Conservation (phyloP, 2,113 vertebrate species). For the Cichladusa arquata region DNA sequence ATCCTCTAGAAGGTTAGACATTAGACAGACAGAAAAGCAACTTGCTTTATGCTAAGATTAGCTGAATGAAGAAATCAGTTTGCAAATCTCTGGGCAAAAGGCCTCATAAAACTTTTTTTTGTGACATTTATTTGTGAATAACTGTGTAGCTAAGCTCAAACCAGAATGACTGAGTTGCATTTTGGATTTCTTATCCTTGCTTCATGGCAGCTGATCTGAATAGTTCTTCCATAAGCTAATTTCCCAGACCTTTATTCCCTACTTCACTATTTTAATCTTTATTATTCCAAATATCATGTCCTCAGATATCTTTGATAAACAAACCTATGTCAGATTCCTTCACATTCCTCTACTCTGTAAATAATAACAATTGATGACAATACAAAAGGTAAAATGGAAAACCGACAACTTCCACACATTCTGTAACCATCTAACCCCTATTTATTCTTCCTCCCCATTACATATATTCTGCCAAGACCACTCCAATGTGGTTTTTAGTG, state of each 20-base stretch:
- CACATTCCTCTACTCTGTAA: neutral
- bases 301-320: neutral
- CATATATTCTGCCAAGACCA: neutral
- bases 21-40: neutral
- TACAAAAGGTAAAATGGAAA: neutral
- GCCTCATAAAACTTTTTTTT: neutral
- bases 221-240: neutral
- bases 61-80: neutral
- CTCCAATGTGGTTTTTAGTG: neutral
- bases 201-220: neutral
- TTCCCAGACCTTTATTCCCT: neutral
- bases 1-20: neutral
- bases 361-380: neutral
- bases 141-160: neutral
- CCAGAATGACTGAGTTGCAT: neutral
- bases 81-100: neutral
- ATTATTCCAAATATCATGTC: neutral
- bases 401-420: neutral
- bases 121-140: neutral
- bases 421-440: neutral
- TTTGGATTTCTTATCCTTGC: neutral
- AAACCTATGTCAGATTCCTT: neutral
- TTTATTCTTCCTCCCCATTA: neutral
- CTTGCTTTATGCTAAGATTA: neutral
- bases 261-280: neutral